phyloP scores from a whole-genome alignment of 2,113 vertebrate species.

The Etheostoma spectabile region DNA sequence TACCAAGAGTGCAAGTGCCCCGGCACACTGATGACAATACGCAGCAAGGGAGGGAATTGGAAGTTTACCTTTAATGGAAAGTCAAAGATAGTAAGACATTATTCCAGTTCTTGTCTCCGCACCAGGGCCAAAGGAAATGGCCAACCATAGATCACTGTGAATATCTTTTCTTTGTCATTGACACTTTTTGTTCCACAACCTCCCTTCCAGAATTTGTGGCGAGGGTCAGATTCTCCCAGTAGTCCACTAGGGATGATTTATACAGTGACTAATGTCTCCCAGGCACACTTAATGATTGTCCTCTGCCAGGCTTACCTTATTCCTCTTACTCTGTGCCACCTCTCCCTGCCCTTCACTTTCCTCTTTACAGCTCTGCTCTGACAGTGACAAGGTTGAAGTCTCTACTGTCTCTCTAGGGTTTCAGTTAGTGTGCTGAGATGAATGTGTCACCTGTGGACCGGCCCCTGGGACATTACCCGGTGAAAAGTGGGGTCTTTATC shows the following conservation, averaged over 20 bases:
- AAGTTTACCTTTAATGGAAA: constrained; percentile 44
- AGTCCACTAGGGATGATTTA: constrained; percentile 69
- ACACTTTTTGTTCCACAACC: constrained; percentile 55
- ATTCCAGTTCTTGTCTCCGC: constrained; percentile 22
- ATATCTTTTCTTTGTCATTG: constrained; percentile 52
- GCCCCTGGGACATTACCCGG: constrained; percentile 51
- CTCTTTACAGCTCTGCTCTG: constrained; percentile 47
- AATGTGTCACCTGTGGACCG: constrained; percentile 63
- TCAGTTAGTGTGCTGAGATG: constrained; percentile 59
- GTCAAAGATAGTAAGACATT: constrained; percentile 19
- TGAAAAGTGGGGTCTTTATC: constrained; percentile 52
- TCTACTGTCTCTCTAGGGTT: constrained; percentile 52
- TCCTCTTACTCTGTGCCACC: constrained; percentile 61
- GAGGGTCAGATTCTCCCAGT: constrained; percentile 67
- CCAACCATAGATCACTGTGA: constrained; percentile 30
- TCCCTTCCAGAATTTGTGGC: constrained; percentile 47
- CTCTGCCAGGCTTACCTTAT: constrained; percentile 59
- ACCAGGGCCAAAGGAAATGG: constrained; percentile 41
- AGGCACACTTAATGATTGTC: constrained; percentile 67
- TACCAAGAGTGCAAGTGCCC: constrained; percentile 19
- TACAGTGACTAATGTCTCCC: constrained; percentile 68
- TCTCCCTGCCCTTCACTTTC: constrained; percentile 41
- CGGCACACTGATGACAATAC: constrained; percentile 9
- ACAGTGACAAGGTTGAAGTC: constrained; percentile 71
- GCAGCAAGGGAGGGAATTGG: constrained; percentile 8